Evolutionary conservation across 2,888 invertebrate species (phyloP).

Genomic region (Sminthurides aquaticus): DNA sequence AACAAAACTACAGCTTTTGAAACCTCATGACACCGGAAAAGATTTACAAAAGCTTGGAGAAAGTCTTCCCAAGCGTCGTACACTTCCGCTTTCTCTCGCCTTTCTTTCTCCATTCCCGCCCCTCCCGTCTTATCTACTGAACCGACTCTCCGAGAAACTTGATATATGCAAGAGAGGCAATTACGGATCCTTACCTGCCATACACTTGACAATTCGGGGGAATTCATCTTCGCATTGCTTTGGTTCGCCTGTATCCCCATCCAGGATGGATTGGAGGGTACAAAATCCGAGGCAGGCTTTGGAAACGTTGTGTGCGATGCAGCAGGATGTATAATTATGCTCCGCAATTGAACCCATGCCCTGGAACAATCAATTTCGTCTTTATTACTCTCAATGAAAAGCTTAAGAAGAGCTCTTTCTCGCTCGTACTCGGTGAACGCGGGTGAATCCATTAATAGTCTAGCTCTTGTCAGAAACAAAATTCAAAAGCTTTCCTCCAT

Average conservation of each 20-base stretch:
- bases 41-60: no score
- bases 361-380: conserved; percentile 16
- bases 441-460: neutral
- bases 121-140: no score
- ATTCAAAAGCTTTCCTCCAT: neutral
- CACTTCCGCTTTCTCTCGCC: no score
- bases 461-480: neutral
- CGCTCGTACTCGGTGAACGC: neutral
- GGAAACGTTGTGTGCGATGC: conserved; percentile 63
- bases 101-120: no score
- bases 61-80: no score
- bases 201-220: conserved; percentile 61
- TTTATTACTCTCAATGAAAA: conserved; percentile 6
- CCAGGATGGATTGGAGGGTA: conserved; percentile 67
- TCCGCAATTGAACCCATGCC: conserved; percentile 44
- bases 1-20: no score
- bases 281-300: conserved; percentile 69
- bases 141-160: no score
- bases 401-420: no score
- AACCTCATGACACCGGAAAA: no score
- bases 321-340: conserved; percentile 78
- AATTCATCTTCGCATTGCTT: conserved; percentile 74
- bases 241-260: conserved; percentile 70
- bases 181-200: conserved; percentile 48
- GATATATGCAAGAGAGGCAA: neutral